Conservation (phyloP, 1,140 invertebrate species). For the Lucilia cuprina region DNA sequence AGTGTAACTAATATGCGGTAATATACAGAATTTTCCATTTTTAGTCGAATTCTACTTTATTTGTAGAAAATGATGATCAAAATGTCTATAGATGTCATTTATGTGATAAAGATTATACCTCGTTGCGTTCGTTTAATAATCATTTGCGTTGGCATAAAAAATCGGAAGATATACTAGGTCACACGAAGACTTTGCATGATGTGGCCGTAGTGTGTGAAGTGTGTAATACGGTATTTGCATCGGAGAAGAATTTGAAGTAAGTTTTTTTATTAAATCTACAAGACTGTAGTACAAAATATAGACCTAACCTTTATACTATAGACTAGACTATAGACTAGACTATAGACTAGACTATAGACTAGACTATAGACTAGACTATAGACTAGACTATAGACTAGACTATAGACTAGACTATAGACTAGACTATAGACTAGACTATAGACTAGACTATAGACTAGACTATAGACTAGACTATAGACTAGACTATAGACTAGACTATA, state of each 20-base stretch:
- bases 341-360: too few relatives aligned
- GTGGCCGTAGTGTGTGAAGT: constrained; percentile 63
- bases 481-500: too few relatives aligned
- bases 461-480: too few relatives aligned
- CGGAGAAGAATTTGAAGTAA: constrained; percentile 66
- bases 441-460: too few relatives aligned
- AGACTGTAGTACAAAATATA: too few relatives aligned
- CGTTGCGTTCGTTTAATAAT: background rate
- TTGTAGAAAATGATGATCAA: background rate
- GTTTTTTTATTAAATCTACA: background rate
- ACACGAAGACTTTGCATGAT: background rate
- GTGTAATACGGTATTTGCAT: constrained; percentile 72
- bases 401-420: too few relatives aligned
- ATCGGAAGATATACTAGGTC: background rate
- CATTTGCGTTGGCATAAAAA: constrained; percentile 15
- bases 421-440: too few relatives aligned
- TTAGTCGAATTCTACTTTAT: background rate
- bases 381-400: too few relatives aligned
- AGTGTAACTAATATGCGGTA: background rate
- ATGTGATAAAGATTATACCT: constrained; percentile 14
- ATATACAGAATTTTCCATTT: background rate
- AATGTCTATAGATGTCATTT: background rate
- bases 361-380: too few relatives aligned
- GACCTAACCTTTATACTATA: too few relatives aligned
- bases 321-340: too few relatives aligned